Base-by-base conservation (phyloP, 1,140 invertebrate genomes). In the Temnothorax nylanderi region DNA sequence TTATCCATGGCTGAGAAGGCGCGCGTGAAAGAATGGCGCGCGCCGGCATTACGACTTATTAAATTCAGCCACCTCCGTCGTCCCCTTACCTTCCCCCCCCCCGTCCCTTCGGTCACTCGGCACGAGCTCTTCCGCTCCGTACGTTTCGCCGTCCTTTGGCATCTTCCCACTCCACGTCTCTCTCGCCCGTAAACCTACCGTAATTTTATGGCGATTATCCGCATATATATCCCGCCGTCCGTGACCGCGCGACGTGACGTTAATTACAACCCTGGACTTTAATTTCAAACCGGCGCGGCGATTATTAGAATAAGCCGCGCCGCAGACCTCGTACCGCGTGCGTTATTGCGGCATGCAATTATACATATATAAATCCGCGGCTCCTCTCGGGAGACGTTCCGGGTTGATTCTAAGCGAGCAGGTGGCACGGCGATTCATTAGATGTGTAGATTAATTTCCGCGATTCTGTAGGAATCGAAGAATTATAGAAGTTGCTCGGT, bases 181-280 rank as follows among this genome's bases (percentile, higher is more conserved):
- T 26, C 11, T 32, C 32, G 26, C 80, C 26, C 0, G 65, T 84
- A 84, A 85, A 78, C 64, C 75, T 75, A 32, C 72, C 74, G 90
- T 89, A 90, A 92, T 91, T 91, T 89, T 74, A 87, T 84, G 60
- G 85, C 87, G 91, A 90, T 92, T 91, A 92, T 92, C 85, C 88
- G 81, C 81, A 62, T 77, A 80, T 77, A 78, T 49, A 82, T 60
- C 69, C 67, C 67, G 49, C 16, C 60, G 81, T 64, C 72, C 18
- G 64, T 76, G 56, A 75, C 80, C 41, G 32, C 65, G 75, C 72
- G 88, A 80, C 88, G 85, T 74, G 49, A 77, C 88, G 85, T 92
- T 92, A 90, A 92, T 92, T 91, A 92, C 77, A 84, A 76, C 60
- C 60, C 62, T 54, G 76, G 85, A 90, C 89, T 91, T 92, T 91